These are phyloP conservation scores for Rosalia funebris DNA, from an alignment of 2,888 invertebrate species.

Conservation along the genomic window DNA sequence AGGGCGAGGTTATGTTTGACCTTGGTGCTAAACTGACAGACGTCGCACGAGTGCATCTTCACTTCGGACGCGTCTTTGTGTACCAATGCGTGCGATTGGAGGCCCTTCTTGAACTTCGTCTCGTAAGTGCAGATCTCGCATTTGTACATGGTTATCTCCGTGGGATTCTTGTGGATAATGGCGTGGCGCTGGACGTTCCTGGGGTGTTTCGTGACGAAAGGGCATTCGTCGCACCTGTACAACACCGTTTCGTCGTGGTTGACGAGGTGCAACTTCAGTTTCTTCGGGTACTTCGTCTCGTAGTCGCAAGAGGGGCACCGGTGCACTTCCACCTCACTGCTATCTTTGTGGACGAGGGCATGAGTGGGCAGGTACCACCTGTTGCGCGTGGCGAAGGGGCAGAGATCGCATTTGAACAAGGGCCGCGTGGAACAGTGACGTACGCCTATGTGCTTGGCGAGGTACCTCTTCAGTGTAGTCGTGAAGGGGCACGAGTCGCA, in stretches of 20 bases:
- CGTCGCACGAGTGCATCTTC: neutral
- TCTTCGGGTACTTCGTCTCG: neutral
- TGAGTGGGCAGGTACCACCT: neutral
- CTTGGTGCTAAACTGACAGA: neutral
- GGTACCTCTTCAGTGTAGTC: neutral
- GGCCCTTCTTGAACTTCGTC: neutral
- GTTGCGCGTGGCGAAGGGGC: neutral
- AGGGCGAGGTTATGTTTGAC: neutral
- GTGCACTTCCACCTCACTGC: neutral
- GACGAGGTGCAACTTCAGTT: neutral
- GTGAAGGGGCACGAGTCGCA: neutral
- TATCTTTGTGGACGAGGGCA: neutral
- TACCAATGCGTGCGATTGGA: neutral
- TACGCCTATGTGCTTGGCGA: neutral
- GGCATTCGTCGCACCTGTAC: neutral
- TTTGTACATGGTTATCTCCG: neutral
- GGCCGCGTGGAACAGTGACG: neutral
- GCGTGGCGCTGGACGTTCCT: neutral
- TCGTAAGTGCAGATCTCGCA: neutral
- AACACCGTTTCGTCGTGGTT: neutral
- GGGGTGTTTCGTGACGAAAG: neutral
- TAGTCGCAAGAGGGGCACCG: neutral
- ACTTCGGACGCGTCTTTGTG: neutral
- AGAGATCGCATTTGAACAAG: neutral
- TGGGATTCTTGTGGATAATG: neutral